Evolutionary conservation across 2,888 invertebrate genomes (phyloP).

Genomic region (Helicoverpa assulta): DNA sequence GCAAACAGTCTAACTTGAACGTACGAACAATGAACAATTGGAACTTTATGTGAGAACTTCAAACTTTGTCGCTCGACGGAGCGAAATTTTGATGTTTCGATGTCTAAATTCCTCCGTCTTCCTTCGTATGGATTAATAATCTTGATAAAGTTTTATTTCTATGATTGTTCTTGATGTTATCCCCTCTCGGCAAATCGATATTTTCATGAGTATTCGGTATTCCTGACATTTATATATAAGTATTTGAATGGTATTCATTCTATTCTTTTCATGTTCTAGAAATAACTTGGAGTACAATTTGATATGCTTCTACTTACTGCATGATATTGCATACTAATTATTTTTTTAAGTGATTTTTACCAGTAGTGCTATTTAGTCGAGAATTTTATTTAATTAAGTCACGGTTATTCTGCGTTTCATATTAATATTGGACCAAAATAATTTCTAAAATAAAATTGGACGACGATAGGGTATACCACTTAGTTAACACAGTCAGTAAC

Average conservation of each 20-base stretch:
- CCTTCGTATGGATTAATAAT: constrained; percentile 33
- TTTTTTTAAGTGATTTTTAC: too few species aligned
- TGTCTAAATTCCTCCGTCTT: constrained; percentile 51
- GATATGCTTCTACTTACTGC: too few species aligned
- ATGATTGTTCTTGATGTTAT: neutral
- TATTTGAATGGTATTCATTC: too few species aligned
- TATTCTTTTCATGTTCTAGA: too few species aligned
- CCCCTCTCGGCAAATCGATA: neutral
- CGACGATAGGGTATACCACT: constrained; percentile 10
- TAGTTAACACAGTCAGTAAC: constrained; percentile 30
- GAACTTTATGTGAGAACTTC: constrained; percentile 78
- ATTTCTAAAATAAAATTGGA: constrained; percentile 2
- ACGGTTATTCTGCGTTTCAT: too few species aligned
- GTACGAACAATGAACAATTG: constrained; percentile 76
- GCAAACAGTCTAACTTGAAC: constrained; percentile 78
- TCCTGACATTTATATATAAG: too few species aligned
- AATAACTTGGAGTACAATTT: too few species aligned
- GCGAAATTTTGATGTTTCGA: constrained; percentile 67
- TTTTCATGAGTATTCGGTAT: neutral
- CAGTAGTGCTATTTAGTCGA: too few species aligned
- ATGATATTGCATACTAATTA: too few species aligned
- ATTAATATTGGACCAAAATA: constrained; percentile 3
- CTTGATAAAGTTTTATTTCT: constrained; percentile 30
- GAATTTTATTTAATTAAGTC: neutral
- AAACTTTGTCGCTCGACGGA: constrained; percentile 63